Base-by-base conservation (phyloP, 2,797 vertebrate genomes). In the Fistularia tabacaria region DNA sequence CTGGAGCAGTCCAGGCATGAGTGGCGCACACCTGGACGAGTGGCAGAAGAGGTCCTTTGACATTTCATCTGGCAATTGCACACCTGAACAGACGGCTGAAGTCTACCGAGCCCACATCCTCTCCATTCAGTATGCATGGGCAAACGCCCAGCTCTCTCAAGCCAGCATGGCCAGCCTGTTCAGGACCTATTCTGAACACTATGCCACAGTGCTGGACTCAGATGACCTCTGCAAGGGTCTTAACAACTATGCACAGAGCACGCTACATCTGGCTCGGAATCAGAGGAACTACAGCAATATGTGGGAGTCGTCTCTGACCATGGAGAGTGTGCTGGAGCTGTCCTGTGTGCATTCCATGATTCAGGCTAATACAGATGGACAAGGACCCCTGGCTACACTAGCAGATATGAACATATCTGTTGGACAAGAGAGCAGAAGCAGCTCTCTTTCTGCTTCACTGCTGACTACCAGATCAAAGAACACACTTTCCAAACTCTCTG, bases 1-100 rank as follows among this genome's bases (percentile, higher is more conserved):
- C 70, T 72, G 71, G 67, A 87, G 74, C 64, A 95, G 94, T 91
- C 89, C 91, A 87, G 67, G 84, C 79, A 90, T 88, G 86, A 91
- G 87, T 69, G 63, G 73, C 0, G 62, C 89, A 82, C 93, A 98
- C 87, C 91, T 96, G 89, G 93, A 90, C 14, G 93, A 97, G 72
- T 98, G 96, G 95, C 95, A 96, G 89, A 90, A 85, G 79, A 93
- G 93, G 92, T 91, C 92, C 91, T 97, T 97, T 86, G 86, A 91
- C 78, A 86, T 95, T 89, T 92, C 88, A 38, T 97, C 93, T 85
- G 92, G 87, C 88, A 89, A 67, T 58, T 91, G 89, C 74, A 88
- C 93, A 54, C 89, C 95, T 45, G 82, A 82, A 82, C 93, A 95
- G 92, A 97, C 90, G 91, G 96, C 95, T 38, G 93, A 97, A 71